Evolutionary conservation across 2,888 invertebrate species (phyloP).

Genomic region (Idaea dimidiata): DNA sequence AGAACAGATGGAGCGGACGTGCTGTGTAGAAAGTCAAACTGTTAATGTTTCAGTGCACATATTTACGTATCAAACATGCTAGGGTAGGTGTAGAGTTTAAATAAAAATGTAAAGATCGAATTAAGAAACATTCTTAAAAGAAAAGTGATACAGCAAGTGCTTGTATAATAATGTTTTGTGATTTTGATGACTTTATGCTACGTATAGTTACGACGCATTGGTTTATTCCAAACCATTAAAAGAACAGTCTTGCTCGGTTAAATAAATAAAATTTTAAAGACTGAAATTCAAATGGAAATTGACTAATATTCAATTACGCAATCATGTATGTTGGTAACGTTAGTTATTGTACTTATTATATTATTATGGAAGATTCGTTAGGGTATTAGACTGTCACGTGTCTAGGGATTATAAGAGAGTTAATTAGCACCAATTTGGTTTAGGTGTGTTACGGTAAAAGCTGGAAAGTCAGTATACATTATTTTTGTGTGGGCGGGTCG

Average conservation of each 20-base stretch:
- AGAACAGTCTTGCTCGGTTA: conserved; percentile 41
- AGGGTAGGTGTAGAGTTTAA: no score
- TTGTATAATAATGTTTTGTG: no score
- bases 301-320: conserved; percentile 73
- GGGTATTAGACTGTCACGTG: conserved; percentile 45
- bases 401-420: conserved; percentile 39
- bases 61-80: no score
- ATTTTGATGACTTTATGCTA: no score
- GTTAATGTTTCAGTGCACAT: no score
- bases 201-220: conserved; percentile 22
- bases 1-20: no score
- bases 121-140: no score
- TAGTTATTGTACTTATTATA: conserved; percentile 48
- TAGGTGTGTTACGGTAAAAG: not conserved
- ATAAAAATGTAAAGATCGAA: no score
- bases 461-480: not conserved
- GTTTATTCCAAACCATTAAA: conserved; percentile 37
- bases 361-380: conserved; percentile 37
- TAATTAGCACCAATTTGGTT: conserved; percentile 28
- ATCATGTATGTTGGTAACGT: conserved; percentile 61
- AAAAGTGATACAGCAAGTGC: no score
- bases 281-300: conserved; percentile 70
- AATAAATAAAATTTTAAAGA: conserved; percentile 74
- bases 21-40: no score
- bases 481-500: no score